Conservation (phyloP, 2,113 vertebrate genomes). For the Cephalopterus ornatus region DNA sequence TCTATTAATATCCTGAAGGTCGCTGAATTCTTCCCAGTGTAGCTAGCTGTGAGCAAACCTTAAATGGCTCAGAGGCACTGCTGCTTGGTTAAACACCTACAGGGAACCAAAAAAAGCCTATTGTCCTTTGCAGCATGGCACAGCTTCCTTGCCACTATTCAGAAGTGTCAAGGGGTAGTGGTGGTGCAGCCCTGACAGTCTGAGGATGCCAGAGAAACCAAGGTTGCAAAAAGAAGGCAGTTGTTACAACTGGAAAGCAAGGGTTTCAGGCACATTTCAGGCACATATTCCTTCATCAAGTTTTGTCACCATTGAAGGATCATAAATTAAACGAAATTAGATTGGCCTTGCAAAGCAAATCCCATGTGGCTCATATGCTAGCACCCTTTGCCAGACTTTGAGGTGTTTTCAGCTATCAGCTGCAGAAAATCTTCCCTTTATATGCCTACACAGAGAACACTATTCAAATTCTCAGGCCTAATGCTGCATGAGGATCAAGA, state of each 20-base stretch:
- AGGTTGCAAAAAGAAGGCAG: not conserved
- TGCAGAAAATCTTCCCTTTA: not conserved
- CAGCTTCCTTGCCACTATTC: not conserved
- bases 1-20: conserved; percentile 28
- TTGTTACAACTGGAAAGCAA: not conserved
- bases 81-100: not conserved
- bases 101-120: not conserved
- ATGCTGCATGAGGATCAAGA: not conserved
- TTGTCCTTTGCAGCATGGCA: not conserved
- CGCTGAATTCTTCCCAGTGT: not conserved
- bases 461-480: not conserved
- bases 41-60: not conserved
- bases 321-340: not conserved
- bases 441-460: not conserved
- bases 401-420: not conserved
- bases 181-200: not conserved
- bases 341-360: not conserved
- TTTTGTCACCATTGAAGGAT: not conserved
- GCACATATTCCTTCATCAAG: not conserved
- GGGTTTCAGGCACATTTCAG: not conserved
- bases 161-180: not conserved
- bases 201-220: not conserved
- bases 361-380: not conserved
- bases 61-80: not conserved
- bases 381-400: not conserved